Conservation (phyloP, 2,113 vertebrate genomes). For the Hippopotamus amphibius region DNA sequence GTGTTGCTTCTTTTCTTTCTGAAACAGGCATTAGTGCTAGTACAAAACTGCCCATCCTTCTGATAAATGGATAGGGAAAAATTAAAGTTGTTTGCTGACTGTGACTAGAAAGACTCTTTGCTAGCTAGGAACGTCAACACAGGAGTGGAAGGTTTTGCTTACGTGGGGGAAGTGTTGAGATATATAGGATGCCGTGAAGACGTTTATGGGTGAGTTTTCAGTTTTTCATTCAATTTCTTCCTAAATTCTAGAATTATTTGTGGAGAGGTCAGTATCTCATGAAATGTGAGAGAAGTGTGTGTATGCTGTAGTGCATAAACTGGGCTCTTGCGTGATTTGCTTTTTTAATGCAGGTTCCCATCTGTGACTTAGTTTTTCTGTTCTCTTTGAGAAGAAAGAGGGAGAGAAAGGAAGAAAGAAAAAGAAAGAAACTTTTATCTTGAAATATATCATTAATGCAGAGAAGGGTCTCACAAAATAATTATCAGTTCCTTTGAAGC, state of each 20-base stretch:
- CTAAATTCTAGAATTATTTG: background rate
- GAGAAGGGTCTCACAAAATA: background rate
- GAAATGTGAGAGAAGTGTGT: background rate
- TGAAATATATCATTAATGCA: background rate
- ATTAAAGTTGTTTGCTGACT: background rate
- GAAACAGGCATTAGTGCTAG: background rate
- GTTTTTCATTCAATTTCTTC: background rate
- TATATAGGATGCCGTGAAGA: background rate
- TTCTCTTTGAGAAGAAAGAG: background rate
- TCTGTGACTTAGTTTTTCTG: constrained; percentile 29
- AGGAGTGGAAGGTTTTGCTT: constrained; percentile 32
- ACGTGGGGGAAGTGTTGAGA: background rate
- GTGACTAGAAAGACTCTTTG: background rate
- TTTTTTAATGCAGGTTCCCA: background rate
- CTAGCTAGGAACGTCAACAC: background rate
- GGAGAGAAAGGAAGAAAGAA: background rate
- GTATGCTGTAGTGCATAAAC: background rate
- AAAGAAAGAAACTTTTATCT: background rate
- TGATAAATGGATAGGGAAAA: background rate
- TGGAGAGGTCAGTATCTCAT: background rate
- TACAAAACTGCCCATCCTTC: background rate
- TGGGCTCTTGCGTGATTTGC: background rate
- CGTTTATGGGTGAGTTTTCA: background rate
- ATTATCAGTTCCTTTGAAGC: constrained; percentile 7
- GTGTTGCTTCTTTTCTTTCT: background rate